A percentile compares a stretch with the other conserved stretches of the same genome.
Evolutionary conservation across 2,113 vertebrate genomes (phyloP).

Genomic region (Delphinus delphis): DNA sequence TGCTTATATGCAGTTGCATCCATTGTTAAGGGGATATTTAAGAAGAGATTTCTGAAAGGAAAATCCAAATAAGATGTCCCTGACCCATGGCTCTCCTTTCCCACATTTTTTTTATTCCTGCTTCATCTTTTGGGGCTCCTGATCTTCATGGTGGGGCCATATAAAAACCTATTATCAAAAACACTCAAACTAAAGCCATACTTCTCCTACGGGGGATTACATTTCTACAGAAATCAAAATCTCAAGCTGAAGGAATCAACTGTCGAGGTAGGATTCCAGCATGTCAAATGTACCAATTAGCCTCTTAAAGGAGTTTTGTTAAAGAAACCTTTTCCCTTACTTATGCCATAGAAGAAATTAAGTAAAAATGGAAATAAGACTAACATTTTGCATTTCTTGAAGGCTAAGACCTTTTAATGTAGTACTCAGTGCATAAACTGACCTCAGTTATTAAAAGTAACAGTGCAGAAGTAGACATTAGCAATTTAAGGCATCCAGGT

Average conservation of each 20-base stretch:
- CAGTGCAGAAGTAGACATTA: constrained; percentile 20
- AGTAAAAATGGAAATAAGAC: background rate
- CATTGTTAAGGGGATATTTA: background rate
- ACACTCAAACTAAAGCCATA: background rate
- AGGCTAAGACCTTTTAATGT: background rate
- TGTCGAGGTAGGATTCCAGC: constrained; percentile 2
- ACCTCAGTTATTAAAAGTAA: constrained; percentile 49
- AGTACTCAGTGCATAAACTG: background rate
- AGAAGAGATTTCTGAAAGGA: background rate
- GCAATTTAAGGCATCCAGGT: background rate
- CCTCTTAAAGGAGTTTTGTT: background rate
- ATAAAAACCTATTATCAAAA: constrained; percentile 48
- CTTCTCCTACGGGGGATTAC: background rate
- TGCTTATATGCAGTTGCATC: background rate
- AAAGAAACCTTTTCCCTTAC: background rate
- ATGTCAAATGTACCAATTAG: constrained; percentile 41
- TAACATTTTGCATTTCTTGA: constrained; percentile 1
- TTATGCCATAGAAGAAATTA: background rate
- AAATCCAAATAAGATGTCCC: background rate
- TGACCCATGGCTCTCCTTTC: background rate
- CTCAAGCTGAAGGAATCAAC: background rate
- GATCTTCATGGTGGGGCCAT: background rate
- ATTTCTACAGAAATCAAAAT: constrained; percentile 43
- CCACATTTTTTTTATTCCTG: background rate
- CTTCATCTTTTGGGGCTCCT: background rate